Evolutionary conservation across 2,797 vertebrate species (phyloP), one percentile per base, ranked within the genome.

Genomic region (Poeciliopsis turneri): DNA sequence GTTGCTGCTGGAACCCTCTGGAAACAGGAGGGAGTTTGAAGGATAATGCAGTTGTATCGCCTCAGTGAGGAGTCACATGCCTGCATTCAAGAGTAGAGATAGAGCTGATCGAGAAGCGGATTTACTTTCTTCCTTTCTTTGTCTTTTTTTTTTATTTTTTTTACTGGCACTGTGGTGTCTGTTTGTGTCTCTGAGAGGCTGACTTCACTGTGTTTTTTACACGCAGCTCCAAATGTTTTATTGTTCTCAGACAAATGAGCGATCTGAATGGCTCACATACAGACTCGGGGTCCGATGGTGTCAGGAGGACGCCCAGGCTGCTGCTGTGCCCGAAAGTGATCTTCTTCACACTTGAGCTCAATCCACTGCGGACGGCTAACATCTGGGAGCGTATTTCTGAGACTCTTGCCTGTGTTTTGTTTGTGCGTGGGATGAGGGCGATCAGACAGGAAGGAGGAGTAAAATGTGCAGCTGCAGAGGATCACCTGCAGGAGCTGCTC

Each of bases 201-300:
- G 86, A 90, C 82, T 80, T 79, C 75, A 77, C 69, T 16, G 39
- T 83, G 88, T 92, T 92, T 85, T 92, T 90, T 81, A 92, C 84
- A 43, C 76, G 81, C 88, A 82, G 86, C 87, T 88, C 80, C 80
- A 82, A 90, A 90, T 85, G 72, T 85, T 84, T 91, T 87, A 91
- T 93, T 93, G 92, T 94, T 90, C 88, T 84, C 75, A 81, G 81
- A 90, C 92, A 91, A 92, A 90, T 88, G 86, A 90, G 71, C 61
- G 86, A 79, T 80, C 87, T 85, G 83, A 87, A 87, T 77, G 76
- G 85, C 74, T 75, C 79, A 81, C 61, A 33, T 28, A 69, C 79
- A 75, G 86, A 89, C 85, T 82, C 57, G 1, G 59, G 61, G 59
- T 86, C 68, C 47, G 49, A 83, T 84, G 71, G 81, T 86, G 83